Base-by-base conservation (phyloP, 2,888 invertebrate genomes). In the Cheilosia grossa region DNA sequence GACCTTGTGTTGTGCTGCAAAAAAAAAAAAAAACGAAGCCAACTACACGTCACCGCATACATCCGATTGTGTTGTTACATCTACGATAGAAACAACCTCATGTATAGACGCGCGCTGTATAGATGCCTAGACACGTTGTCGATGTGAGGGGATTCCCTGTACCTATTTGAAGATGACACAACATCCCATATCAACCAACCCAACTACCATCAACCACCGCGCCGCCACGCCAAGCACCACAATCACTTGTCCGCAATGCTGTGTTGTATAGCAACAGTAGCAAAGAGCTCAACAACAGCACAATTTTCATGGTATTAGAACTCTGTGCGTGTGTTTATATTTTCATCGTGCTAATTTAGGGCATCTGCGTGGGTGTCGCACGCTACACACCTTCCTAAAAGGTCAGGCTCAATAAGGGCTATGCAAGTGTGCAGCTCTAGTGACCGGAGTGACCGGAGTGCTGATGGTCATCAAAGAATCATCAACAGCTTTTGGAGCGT, bases 1-100 rank as follows among this genome's bases (percentile, higher is more conserved):
- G 83, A 83, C 83, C 83, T 83, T 83, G 82, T 70, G 66, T 67
- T 77, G 75, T 70, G 17, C 7, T 66, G 47, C 53, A 54, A 21
- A 30, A 19, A 30, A 67, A 54, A 33, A 19, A 30, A 53, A 27
- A 27, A 24, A 59, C 15, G 44, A 64, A 56, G 10, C 33, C 10
- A 56, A 56, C 37, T 59, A 33, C 49, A 21, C 58, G 61, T 64
- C 72, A 61, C 51, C 67, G 33, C 61, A 80, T 66, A 80, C 80
- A 80, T 66, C 59, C 13, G 66, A 79, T 69, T 33, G 59, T 24
- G 56, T 51, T 49, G 61, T 47, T 33, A 70, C 78, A 79, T 79
- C 49, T 56, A 51, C 49, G 64, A 42, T 64, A 17, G 63, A 66
- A 33, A 47, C 73, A 10, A 59, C 49, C 51, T 3, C 15, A 44